Conservation (phyloP, 2,113 vertebrate genomes). For the Dicentrarchus labrax region DNA sequence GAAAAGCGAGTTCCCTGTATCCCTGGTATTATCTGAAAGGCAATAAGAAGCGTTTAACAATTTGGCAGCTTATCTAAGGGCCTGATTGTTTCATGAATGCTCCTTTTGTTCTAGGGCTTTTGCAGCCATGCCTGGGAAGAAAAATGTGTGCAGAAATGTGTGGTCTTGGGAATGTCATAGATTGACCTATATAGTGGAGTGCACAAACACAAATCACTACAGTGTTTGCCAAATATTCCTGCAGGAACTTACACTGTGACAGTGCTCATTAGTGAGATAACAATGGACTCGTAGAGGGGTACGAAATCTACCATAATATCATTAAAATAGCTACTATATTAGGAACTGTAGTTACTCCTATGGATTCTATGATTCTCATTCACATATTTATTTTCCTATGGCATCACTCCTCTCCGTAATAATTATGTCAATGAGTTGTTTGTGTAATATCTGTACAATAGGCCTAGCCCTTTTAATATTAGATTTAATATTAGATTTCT, state of each 20-base stretch:
- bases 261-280: constrained; percentile 5
- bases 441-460: not conserved
- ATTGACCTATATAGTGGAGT: constrained; percentile 52
- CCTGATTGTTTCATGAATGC: constrained; percentile 65
- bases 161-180: constrained; percentile 66
- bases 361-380: not conserved
- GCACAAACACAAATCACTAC: not conserved
- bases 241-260: not conserved
- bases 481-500: too few species aligned
- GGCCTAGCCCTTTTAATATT: not conserved
- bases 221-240: not conserved
- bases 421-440: not conserved
- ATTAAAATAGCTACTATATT: not conserved
- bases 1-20: constrained; percentile 54
- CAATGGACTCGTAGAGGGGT: not conserved
- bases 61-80: constrained; percentile 65
- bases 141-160: constrained; percentile 38
- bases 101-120: constrained; percentile 58
- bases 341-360: not conserved
- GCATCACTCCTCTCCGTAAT: not conserved
- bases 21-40: constrained; percentile 75
- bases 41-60: constrained; percentile 67
- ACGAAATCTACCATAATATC: not conserved
- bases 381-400: not conserved
- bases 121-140: constrained; percentile 27